A percentile compares a stretch with the other conserved stretches of the same genome.
These are phyloP conservation scores for Drosophila burlai DNA, from an alignment of 1,140 invertebrate genomes.

Conservation along the genomic window DNA sequence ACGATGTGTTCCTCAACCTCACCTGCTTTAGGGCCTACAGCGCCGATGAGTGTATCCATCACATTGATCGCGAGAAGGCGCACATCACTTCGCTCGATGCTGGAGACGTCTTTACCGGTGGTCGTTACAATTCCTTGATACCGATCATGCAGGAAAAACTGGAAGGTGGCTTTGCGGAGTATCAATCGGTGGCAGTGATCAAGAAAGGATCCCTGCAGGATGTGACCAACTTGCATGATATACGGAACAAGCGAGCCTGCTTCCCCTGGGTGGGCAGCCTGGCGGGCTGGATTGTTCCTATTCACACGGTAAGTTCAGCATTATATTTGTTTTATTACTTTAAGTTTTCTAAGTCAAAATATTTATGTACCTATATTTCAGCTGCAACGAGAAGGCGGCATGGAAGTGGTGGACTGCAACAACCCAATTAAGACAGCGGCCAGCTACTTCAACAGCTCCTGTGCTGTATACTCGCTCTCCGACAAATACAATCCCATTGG, in stretches of 20 bases:
- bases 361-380: slow-evolving; percentile 79
- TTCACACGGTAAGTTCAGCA: slow-evolving; percentile 89
- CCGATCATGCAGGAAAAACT: slow-evolving; percentile 93
- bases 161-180: slow-evolving; percentile 87
- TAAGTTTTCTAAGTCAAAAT: not conserved
- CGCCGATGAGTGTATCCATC: slow-evolving; percentile 93
- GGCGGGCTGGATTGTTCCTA: slow-evolving; percentile 97
- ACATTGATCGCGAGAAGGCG: slow-evolving; percentile 91
- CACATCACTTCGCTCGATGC: slow-evolving; percentile 95
- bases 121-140: slow-evolving; percentile 95
- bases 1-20: slow-evolving; percentile 88
- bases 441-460: slow-evolving; percentile 95
- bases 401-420: slow-evolving; percentile 96
- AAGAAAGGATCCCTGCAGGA: slow-evolving; percentile 88
- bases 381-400: slow-evolving; percentile 92
- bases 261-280: slow-evolving; percentile 95
- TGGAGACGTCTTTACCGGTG: slow-evolving; percentile 96
- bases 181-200: slow-evolving; percentile 95
- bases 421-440: slow-evolving; percentile 97
- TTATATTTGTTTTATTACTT: too few relatives aligned
- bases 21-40: slow-evolving; percentile 89
- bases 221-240: slow-evolving; percentile 88
- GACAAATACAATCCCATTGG: slow-evolving; percentile 98
- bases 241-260: slow-evolving; percentile 93
- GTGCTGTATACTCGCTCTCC: slow-evolving; percentile 95